These are phyloP conservation scores for Osmoderma eremita DNA, from an alignment of 2,888 invertebrate genomes.

Conservation along the genomic window DNA sequence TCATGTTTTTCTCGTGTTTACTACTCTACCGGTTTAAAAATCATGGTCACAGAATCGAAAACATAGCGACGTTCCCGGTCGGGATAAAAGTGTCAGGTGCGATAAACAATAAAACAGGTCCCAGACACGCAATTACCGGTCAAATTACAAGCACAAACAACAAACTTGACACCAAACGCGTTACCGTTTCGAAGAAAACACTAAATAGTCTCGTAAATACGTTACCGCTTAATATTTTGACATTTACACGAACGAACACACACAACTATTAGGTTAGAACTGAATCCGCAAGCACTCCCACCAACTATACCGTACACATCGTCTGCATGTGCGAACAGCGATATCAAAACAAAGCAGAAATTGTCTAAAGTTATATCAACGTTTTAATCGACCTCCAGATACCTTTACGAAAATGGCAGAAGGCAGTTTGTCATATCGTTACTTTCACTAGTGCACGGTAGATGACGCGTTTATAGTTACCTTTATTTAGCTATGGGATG, in stretches of 20 bases:
- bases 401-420: neutral
- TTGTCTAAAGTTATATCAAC: conserved; percentile 7
- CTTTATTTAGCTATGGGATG: too few relatives aligned
- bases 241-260: conserved; percentile 34
- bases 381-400: neutral
- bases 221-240: conserved; percentile 36
- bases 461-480: conserved; percentile 1
- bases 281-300: conserved; percentile 36
- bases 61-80: conserved; percentile 15
- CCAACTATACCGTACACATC: conserved; percentile 15
- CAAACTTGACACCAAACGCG: conserved; percentile 14
- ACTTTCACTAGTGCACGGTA: neutral
- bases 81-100: neutral
- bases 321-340: conserved; percentile 36
- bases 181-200: conserved; percentile 5
- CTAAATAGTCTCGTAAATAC: conserved; percentile 3
- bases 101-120: neutral
- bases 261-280: conserved; percentile 40
- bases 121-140: neutral
- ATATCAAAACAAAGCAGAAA: conserved; percentile 34
- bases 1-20: conserved; percentile 61
- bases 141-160: conserved; percentile 16
- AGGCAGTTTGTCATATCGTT: neutral
- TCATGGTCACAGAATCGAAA: conserved; percentile 38
- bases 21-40: conserved; percentile 11